These are phyloP conservation scores for Arctia plantaginis DNA, from an alignment of 2,888 invertebrate species.

Conservation along the genomic window DNA sequence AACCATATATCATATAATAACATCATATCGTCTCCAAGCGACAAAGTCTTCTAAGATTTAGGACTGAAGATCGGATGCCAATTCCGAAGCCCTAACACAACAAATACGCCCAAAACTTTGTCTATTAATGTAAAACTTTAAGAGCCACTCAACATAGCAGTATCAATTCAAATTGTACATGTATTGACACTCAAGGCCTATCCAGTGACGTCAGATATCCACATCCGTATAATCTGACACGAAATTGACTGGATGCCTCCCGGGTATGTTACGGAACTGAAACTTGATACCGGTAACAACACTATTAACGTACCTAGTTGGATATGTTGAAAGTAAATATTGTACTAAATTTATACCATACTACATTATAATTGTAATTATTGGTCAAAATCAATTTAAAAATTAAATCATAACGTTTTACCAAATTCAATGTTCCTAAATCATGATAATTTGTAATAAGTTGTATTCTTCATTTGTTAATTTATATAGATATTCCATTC, in stretches of 20 bases:
- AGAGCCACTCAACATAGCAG: neutral
- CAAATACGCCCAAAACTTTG: neutral
- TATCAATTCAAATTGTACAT: slow-evolving; percentile 20
- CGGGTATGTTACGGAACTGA: slow-evolving; percentile 24
- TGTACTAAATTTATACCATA: neutral
- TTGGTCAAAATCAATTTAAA: neutral
- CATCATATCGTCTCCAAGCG: neutral
- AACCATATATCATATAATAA: neutral
- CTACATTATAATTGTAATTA: neutral
- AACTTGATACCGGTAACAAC: slow-evolving; percentile 19
- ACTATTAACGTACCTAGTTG: neutral
- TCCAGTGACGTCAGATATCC: slow-evolving; percentile 17
- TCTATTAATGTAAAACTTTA: slow-evolving; percentile 1
- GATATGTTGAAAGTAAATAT: neutral
- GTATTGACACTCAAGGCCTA: slow-evolving; percentile 9
- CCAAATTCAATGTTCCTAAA: neutral
- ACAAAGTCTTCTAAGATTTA: neutral
- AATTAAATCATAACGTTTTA: neutral
- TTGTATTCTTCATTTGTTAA: too few relatives aligned
- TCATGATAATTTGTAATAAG: too few relatives aligned
- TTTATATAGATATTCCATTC: too few relatives aligned
- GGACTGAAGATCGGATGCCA: neutral
- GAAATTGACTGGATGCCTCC: slow-evolving; percentile 36
- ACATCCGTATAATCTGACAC: slow-evolving; percentile 34
- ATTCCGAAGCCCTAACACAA: neutral